Evolutionary conservation across 2,113 vertebrate genomes (phyloP).

Genomic region (Rhinolophus sinicus): DNA sequence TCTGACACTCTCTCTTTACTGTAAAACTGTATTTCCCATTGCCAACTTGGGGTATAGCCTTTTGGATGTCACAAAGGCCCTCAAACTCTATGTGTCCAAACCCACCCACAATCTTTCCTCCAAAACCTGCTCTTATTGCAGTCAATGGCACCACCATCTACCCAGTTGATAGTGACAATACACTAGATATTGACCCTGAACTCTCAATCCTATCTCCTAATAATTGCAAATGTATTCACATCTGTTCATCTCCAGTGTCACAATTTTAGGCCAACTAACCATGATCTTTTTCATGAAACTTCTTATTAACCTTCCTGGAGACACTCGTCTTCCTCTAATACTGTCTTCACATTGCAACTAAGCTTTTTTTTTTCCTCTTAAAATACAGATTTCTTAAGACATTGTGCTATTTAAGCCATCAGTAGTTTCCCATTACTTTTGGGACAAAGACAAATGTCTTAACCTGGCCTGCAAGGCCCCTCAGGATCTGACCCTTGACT

Average conservation of each 20-base stretch:
- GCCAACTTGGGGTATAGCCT: background rate
- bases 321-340: background rate
- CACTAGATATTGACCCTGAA: background rate
- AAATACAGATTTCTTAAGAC: background rate
- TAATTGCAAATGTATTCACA: background rate
- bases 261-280: background rate
- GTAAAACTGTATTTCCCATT: background rate
- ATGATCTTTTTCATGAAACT: background rate
- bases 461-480: too few species aligned
- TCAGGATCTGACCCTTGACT: background rate
- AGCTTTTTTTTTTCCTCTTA: background rate
- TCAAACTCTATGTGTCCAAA: background rate
- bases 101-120: background rate
- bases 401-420: background rate
- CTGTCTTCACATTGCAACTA: background rate
- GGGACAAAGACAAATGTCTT: background rate
- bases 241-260: too few species aligned
- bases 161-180: background rate
- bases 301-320: background rate
- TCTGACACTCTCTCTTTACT: background rate
- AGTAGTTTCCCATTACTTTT: background rate
- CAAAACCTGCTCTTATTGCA: background rate
- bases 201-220: background rate
- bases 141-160: background rate
- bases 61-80: background rate